These are phyloP conservation scores for Hofmannophila pseudospretella DNA, from an alignment of 2,888 invertebrate genomes.

Conservation along the genomic window DNA sequence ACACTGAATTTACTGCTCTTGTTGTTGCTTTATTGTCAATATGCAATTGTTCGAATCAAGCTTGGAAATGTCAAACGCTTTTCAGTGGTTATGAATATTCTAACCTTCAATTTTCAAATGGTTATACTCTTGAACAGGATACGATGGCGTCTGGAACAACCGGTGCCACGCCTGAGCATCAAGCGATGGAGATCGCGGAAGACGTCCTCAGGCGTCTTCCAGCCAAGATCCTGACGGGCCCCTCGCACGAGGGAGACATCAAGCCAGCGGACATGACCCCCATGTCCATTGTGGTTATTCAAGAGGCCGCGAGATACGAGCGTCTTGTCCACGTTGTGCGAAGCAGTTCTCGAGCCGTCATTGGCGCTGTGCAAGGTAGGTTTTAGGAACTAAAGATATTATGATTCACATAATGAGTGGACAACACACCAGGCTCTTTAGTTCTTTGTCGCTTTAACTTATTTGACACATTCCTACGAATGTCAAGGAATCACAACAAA, in stretches of 20 bases:
- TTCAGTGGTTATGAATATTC: no score
- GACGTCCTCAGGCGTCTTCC: conserved; percentile 90
- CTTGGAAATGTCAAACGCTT: no score
- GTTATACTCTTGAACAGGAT: conserved; percentile 65
- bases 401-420: no score
- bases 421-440: no score
- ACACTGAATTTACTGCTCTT: no score
- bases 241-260: conserved; percentile 81
- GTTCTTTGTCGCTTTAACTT: no score
- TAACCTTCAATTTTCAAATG: no score
- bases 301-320: conserved; percentile 90
- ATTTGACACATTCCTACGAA: no score
- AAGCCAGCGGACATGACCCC: conserved; percentile 89
- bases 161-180: conserved; percentile 85
- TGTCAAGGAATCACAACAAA: no score
- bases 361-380: conserved; percentile 91
- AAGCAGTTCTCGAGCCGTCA: conserved; percentile 85
- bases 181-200: conserved; percentile 86
- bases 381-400: not conserved
- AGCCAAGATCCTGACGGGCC: conserved; percentile 81
- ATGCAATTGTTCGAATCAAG: no score
- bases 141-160: conserved; percentile 77
- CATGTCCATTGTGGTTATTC: conserved; percentile 95
- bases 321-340: conserved; percentile 85
- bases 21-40: no score